Evolutionary conservation across 2,888 invertebrate genomes (phyloP), one percentile per base, ranked within the genome.

Genomic region (Diadromus collaris): DNA sequence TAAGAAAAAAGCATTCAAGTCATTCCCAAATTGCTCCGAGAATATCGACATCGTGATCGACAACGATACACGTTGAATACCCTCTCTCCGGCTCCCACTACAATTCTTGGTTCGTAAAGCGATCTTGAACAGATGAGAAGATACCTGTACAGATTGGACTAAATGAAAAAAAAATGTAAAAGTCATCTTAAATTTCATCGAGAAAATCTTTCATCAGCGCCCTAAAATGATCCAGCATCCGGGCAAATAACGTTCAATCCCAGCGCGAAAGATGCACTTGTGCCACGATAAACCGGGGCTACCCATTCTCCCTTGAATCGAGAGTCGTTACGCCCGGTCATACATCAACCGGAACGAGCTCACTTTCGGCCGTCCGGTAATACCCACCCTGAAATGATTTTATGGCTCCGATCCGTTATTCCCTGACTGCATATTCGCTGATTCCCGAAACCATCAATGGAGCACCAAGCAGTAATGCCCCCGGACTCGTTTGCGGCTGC

Each of bases 371-470:
- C 54, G 29, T 21, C 38, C 44, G 80, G 48, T 83, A 79, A 83
- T 79, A 79, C 76, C 75, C 77, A 74, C 63, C 67, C 19, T 63
- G 72, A 83, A 85, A 83, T 84, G 82, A 87, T 86, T 86, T 83
- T 79, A 86, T 80, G 76, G 73, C 80, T 16, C 51, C 81, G 78
- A 83, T 82, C 81, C 78, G 80, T 81, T 79, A 75, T 78, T 58
- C 27, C 44, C 60, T 24, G 38, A 71, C 76, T 79, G 61, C 56
- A 70, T 73, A 72, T 65, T 58, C 46, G 67, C 34, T 71, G 71
- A 72, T 75, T 71, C 56, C 63, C 67, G 67, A 75, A 48, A 41
- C 56, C 58, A 67, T 67, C 51, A 32, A 56, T 56, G 32, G 68
- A 24, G 54, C 46, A 21, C 21, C 65, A 51, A 74, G 65, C 69